Evolutionary conservation across 2,888 invertebrate species (phyloP).

Genomic region (Ashinkailepas kermadecensis): DNA sequence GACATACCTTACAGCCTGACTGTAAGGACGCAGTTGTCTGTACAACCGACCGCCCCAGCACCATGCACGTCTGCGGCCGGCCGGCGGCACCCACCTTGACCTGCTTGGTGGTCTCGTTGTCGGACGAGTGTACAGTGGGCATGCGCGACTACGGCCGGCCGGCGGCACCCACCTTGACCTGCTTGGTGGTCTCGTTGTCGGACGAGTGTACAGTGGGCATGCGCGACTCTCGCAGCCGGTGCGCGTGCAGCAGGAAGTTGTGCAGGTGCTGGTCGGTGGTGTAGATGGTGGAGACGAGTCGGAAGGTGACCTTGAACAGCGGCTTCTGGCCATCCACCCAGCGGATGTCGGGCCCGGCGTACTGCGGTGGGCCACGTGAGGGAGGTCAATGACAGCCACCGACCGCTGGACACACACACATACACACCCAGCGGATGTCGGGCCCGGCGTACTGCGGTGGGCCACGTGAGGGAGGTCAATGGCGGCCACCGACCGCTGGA

Average conservation of each 20-base stretch:
- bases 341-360: constrained; percentile 79
- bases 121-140: neutral
- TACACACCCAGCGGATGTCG: too few relatives aligned
- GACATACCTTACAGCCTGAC: too few relatives aligned
- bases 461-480: too few relatives aligned
- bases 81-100: constrained; percentile 46
- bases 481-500: too few relatives aligned
- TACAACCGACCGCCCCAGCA: too few relatives aligned
- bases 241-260: constrained; percentile 77
- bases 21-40: too few relatives aligned
- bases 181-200: constrained; percentile 32
- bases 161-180: constrained; percentile 46
- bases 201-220: neutral
- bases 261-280: constrained; percentile 81
- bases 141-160: constrained; percentile 40
- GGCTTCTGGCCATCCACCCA: constrained; percentile 90
- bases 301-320: constrained; percentile 73
- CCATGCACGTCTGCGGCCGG: too few relatives aligned
- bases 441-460: too few relatives aligned
- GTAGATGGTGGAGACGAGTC: constrained; percentile 81
- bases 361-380: constrained; percentile 41
- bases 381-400: too few relatives aligned
- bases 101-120: constrained; percentile 33
- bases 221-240: constrained; percentile 57
- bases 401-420: too few relatives aligned